These are phyloP conservation scores for Ophonus ardosiacus DNA, from an alignment of 2,888 invertebrate genomes.

Conservation along the genomic window DNA sequence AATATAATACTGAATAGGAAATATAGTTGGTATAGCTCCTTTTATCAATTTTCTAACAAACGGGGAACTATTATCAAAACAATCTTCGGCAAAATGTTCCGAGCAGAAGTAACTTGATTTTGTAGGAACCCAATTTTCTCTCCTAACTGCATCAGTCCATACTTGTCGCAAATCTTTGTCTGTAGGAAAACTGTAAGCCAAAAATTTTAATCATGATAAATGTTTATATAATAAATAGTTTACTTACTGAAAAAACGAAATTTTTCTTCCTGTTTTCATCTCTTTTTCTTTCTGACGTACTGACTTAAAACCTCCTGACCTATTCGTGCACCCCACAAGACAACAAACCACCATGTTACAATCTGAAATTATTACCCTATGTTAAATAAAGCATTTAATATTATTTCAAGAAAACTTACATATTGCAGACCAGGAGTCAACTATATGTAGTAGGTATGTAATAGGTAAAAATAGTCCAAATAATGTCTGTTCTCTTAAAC, in stretches of 20 bases:
- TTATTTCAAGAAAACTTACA: too few species aligned
- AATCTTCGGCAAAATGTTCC: conserved; percentile 8
- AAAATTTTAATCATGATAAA: neutral
- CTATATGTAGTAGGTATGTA: too few species aligned
- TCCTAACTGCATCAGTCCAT: conserved; percentile 7
- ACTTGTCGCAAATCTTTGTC: neutral
- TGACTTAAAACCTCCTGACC: neutral
- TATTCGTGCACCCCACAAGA: too few species aligned
- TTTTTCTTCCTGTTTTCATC: neutral
- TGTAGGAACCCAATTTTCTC: neutral
- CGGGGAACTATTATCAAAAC: neutral
- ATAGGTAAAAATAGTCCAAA: too few species aligned
- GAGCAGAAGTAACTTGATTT: neutral
- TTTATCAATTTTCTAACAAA: neutral
- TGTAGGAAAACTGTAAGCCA: neutral
- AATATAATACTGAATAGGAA: conserved; percentile 3
- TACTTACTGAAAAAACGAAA: neutral
- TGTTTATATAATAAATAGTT: neutral
- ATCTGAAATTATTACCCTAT: too few species aligned
- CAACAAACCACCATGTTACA: too few species aligned
- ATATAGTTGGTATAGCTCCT: conserved; percentile 1
- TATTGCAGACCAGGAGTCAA: too few species aligned
- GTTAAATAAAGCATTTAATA: too few species aligned
- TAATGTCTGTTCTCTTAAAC: too few species aligned
- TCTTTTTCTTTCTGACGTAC: neutral